Conservation (phyloP, 2,797 vertebrate genomes). For the Protosalanx chinensis region DNA sequence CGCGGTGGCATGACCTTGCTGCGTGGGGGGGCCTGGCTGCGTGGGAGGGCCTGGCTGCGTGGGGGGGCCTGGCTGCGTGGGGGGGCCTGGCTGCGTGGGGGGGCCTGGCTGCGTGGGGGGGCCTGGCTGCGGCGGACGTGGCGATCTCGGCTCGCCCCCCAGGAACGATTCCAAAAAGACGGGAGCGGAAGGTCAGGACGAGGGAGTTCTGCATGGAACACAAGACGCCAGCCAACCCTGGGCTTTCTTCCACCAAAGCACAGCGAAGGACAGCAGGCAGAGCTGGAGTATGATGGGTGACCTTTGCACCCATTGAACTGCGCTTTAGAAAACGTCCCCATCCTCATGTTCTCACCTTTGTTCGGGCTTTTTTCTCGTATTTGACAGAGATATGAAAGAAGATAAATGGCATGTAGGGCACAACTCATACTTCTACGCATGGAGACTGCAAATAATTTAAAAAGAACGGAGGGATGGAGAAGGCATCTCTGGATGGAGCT, state of each 20-base stretch:
- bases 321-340: neutral
- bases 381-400: neutral
- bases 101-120: no score
- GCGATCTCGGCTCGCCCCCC: neutral
- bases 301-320: neutral
- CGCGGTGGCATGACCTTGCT: neutral
- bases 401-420: neutral
- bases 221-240: slow-evolving; percentile 3
- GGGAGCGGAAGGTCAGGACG: slow-evolving; percentile 9
- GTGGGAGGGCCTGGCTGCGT: neutral
- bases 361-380: neutral
- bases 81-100: no score
- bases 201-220: neutral
- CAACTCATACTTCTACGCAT: neutral
- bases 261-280: neutral
- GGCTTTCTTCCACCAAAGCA: neutral
- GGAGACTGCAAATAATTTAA: neutral
- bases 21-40: neutral
- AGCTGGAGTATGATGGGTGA: neutral
- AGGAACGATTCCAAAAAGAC: slow-evolving; percentile 14
- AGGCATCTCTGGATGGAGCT: neutral
- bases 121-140: neutral
- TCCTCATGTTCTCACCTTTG: neutral
- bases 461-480: neutral
- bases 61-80: neutral